Percentiles rank a stretch among this genome's conserved stretches.
Conservation (phyloP, 1,140 invertebrate species). For the Neodiprion fabricii region DNA sequence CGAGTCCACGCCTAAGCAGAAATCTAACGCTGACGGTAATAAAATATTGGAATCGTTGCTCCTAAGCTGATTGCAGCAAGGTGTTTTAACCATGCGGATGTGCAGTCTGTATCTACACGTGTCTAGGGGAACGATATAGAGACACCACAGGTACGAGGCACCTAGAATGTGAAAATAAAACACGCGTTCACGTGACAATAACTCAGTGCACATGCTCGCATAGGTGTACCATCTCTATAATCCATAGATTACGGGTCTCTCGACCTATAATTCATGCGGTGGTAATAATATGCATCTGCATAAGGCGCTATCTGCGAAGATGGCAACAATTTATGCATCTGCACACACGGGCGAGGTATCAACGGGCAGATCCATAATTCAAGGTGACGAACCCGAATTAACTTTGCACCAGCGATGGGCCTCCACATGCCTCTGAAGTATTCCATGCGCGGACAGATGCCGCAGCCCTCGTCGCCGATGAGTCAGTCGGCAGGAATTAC, state of each 20-base stretch:
- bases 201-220: conserved; percentile 21
- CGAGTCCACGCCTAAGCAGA: too few species aligned
- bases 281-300: conserved; percentile 24
- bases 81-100: background rate
- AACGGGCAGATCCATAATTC: conserved; percentile 36
- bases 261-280: conserved; percentile 24
- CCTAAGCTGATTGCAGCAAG: background rate
- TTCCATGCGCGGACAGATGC: background rate
- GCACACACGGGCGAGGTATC: conserved; percentile 17
- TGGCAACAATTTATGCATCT: conserved; percentile 26
- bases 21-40: too few species aligned
- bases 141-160: background rate
- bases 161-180: conserved; percentile 27
- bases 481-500: background rate
- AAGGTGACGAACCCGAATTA: conserved; percentile 29
- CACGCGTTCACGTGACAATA: conserved; percentile 24
- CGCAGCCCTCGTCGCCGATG: background rate
- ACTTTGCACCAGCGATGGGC: conserved; percentile 9
- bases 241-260: conserved; percentile 28
- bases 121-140: background rate
- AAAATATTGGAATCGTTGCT: too few species aligned
- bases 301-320: conserved; percentile 8
- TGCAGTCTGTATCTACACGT: background rate
- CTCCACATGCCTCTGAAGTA: background rate
- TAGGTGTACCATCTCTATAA: conserved; percentile 25